Evolutionary conservation across 2,888 invertebrate species (phyloP).

Genomic region (Schizotus pectinicornis): DNA sequence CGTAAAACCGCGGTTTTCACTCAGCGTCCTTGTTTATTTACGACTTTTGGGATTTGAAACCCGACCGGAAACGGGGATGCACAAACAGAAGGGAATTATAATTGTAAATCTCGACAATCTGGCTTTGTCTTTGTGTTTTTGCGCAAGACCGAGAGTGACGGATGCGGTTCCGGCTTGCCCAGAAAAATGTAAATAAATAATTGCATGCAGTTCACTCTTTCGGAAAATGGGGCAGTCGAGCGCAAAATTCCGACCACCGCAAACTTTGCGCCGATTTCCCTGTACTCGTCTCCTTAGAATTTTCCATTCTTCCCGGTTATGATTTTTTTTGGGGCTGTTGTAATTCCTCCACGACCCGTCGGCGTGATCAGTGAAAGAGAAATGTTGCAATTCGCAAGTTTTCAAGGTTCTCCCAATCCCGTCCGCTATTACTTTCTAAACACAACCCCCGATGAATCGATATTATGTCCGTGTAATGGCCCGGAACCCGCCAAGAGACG

Average conservation of each 20-base stretch:
- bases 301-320: not conserved
- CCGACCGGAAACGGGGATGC: slow-evolving; percentile 30
- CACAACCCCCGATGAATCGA: too few species aligned
- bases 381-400: too few species aligned
- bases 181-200: slow-evolving; percentile 18
- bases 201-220: slow-evolving; percentile 7
- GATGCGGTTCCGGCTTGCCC: not conserved
- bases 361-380: not conserved
- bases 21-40: slow-evolving; percentile 42
- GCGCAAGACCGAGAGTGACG: slow-evolving; percentile 15
- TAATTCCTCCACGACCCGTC: too few species aligned
- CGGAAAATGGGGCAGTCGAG: not conserved
- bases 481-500: too few species aligned
- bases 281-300: not conserved
- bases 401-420: not conserved
- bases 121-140: slow-evolving; percentile 34
- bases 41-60: slow-evolving; percentile 43
- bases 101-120: slow-evolving; percentile 45
- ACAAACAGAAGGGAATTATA: slow-evolving; percentile 44
- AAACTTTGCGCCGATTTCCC: too few species aligned
- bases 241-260: too few species aligned
- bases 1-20: slow-evolving; percentile 32
- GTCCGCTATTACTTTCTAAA: too few species aligned
- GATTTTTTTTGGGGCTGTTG: too few species aligned
- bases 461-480: too few species aligned